Base-by-base conservation (phyloP, 2,797 vertebrate genomes). In the Brachyalestes nurse region DNA sequence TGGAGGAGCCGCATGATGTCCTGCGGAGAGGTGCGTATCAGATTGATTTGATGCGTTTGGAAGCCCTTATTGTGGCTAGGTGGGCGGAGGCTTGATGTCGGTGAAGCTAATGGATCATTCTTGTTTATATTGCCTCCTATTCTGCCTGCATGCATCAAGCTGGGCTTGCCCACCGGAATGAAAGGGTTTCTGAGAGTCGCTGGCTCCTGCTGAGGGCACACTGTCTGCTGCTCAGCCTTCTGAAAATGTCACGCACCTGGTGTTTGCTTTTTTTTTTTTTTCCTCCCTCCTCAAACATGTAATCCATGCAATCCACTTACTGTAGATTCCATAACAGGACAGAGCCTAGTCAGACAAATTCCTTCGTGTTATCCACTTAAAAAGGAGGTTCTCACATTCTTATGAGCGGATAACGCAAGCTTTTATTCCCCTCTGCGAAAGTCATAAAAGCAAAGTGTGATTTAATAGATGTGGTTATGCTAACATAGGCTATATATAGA, bases 31-130 rank as follows among this genome's bases (percentile, higher is more conserved):
- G 60, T 83, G 61, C 16, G 57, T 78, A 80, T 85, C 75, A 80
- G 85, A 87, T 85, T 80, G 76, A 88, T 81, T 82, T 78, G 77
- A 78, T 78, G 72, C 61, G 58, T 78, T 75, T 66, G 47, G 72
- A 72, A 57, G 53, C 28, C 19, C 53, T 77, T 28, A 75, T 40
- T 13, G 58, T 51, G 71, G 64, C 66, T 53, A 14, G 62, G 81
- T 80, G 72, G 81, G 79, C 1, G 61, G 58, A 72, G 74, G 57
- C 58, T 45, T 72, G 73, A 42, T 83, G 72, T 84, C 69, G 77
- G 58, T 70, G 80, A 72, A 71, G 65, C 57, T 80, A 62, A 83
- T 82, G 76, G 82, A 86, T 75, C 67, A 28, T 76, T 67, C 58
- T 71, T 75, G 67, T 84, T 80, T 77, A 57, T 47, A 66, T 70